Evolutionary conservation across 2,113 vertebrate species (phyloP).

Genomic region (Pseudolaguvia tuberculata): DNA sequence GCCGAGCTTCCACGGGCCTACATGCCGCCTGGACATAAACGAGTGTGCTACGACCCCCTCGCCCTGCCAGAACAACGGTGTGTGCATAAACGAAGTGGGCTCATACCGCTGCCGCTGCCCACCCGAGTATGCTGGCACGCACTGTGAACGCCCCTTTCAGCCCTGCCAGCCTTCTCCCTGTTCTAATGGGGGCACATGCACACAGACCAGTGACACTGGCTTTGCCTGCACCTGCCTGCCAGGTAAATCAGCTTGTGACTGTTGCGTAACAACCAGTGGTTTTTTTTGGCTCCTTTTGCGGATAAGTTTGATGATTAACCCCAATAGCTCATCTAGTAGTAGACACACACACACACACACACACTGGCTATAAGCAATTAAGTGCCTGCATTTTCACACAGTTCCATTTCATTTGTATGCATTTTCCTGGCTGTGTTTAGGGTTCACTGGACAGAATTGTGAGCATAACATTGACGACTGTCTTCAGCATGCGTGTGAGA

Average conservation of each 20-base stretch:
- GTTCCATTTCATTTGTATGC: not conserved
- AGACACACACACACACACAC: not conserved
- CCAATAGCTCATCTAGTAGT: constrained; percentile 5
- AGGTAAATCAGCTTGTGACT: constrained; percentile 67
- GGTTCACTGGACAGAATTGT: constrained; percentile 85
- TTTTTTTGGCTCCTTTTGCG: not conserved
- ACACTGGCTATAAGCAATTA: not conserved
- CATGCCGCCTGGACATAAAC: constrained; percentile 87
- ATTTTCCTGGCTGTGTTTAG: constrained; percentile 43
- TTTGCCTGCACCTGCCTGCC: constrained; percentile 90
- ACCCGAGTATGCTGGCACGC: constrained; percentile 71
- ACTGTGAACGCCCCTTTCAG: constrained; percentile 85
- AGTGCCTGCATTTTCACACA: not conserved
- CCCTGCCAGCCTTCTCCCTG: constrained; percentile 94
- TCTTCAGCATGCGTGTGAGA: constrained; percentile 75
- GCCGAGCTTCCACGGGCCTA: constrained; percentile 78
- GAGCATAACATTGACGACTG: constrained; percentile 91
- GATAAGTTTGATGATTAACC: constrained; percentile 42
- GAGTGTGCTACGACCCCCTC: constrained; percentile 70
- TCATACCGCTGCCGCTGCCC: constrained; percentile 82
- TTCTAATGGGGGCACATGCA: constrained; percentile 91
- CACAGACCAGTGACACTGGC: constrained; percentile 83
- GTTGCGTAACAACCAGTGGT: not conserved
- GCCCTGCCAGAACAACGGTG: constrained; percentile 77
- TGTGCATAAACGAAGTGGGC: constrained; percentile 83